Evolutionary conservation across 1,140 invertebrate species (phyloP), one percentile per base, ranked within the genome.

Genomic region (Calosoma granatense): DNA sequence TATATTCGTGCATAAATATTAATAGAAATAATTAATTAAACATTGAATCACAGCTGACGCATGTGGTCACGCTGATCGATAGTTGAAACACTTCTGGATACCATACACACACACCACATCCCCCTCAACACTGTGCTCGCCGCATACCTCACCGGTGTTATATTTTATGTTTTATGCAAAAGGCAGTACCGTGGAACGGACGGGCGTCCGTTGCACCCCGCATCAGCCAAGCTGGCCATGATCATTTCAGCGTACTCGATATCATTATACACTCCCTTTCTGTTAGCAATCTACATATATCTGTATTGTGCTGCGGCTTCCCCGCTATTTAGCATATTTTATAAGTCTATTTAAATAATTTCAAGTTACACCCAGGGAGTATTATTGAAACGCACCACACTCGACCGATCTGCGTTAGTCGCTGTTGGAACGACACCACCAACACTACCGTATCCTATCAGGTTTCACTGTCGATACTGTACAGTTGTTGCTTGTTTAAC

Each of bases 321-420:
- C 9, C 9, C 17, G 41, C 41, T 47, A 47, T 47, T 47, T 47
- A 47, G 41, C 41, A 47, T 47, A 47, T 47, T 47, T 47, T 47
- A 47, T 47, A 47, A 47, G 41, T 47, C 41, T 47, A 47, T 47
- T 47, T 47, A 47, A 47, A 47, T 47, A 47, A 47, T 47, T 47
- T 47, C 41, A 17, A 47, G 15, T 47, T 11, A 47, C 41, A 36
- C 26, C 26, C 26, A n/a, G 26, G 26, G 26, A 36, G 26, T 36
- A 36, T 36, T 36, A 36, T 36, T 36, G 26, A 36, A 36, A 36
- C 26, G 26, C 26, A 6, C 6, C 26, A 36, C 26, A 36, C 26
- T n/a, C 26, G 6, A 36, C 26, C 26, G n/a, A 36, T 36, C 26
- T 36, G 26, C 26, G n/a, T 36, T n/a, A 36, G 26, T 9, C 26